Evolutionary conservation across 1,140 invertebrate genomes (phyloP).

Genomic region (Gonatopus flavifemur): DNA sequence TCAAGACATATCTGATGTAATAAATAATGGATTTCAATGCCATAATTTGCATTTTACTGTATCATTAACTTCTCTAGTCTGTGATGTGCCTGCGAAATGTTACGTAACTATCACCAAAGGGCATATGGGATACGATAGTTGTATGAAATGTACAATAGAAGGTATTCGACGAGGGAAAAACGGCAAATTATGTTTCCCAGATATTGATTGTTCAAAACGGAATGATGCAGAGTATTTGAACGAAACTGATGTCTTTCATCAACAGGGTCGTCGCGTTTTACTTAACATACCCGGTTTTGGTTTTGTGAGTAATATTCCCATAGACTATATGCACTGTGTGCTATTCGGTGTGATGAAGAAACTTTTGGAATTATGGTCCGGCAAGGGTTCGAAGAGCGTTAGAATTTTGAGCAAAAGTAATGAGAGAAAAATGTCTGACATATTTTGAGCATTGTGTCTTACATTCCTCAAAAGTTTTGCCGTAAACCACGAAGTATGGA

Average conservation of each 20-base stretch:
- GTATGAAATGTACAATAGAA: no score
- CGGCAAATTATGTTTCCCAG: conserved; percentile 22
- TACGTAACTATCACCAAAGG: conserved; percentile 26
- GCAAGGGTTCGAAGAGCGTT: conserved; percentile 13
- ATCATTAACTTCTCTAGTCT: conserved; percentile 30
- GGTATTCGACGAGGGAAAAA: conserved; percentile 22
- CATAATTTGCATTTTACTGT: conserved; percentile 1
- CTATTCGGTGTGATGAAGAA: conserved; percentile 38
- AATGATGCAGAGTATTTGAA: conserved; percentile 30
- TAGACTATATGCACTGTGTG: conserved; percentile 41
- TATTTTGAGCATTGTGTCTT: neutral
- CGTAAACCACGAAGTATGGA: conserved; percentile 30
- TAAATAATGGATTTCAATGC: neutral
- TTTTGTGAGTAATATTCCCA: conserved; percentile 31
- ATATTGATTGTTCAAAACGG: conserved; percentile 8
- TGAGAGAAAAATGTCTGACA: conserved; percentile 5
- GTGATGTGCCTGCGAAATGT: conserved; percentile 35
- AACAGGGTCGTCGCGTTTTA: conserved; percentile 10
- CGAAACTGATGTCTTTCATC: conserved; percentile 16
- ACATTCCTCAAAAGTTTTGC: conserved; percentile 32
- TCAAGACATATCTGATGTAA: neutral
- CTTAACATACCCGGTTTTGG: conserved; percentile 9
- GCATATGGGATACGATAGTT: conserved; percentile 42
- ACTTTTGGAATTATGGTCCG: conserved; percentile 36
- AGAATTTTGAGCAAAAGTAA: conserved; percentile 1